phyloP scores from a whole-genome alignment of 2,888 invertebrate species.

The Ischnura elegans region DNA sequence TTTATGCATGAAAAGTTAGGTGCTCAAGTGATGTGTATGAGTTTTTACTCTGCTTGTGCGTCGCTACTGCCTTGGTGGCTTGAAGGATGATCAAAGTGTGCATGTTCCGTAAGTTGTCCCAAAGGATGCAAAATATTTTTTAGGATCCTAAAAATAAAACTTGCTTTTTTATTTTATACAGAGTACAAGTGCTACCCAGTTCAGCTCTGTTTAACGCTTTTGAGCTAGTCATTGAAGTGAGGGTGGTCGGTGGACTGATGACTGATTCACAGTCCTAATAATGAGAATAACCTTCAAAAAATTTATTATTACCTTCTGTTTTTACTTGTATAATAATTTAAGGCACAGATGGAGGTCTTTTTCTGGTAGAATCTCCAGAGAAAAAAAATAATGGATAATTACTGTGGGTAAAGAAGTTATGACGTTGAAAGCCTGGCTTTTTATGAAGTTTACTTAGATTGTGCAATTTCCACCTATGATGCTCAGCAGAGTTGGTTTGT shows the following conservation, averaged over 20 bases:
- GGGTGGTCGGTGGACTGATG: conserved; percentile 51
- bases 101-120: conserved; percentile 57
- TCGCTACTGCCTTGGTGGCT: conserved; percentile 58
- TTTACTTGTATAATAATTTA: conserved; percentile 64
- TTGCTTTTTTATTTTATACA: conserved; percentile 66
- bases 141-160: conserved; percentile 62
- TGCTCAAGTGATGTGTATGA: conserved; percentile 64
- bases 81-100: conserved; percentile 58
- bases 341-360: conserved; percentile 46
- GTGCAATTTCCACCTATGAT: conserved; percentile 67
- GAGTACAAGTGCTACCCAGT: conserved; percentile 66
- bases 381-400: conserved; percentile 58
- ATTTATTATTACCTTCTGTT: conserved; percentile 60
- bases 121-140: conserved; percentile 65
- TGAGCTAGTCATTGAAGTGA: conserved; percentile 66
- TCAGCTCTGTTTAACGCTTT: conserved; percentile 67
- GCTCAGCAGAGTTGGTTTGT: conserved; percentile 65
- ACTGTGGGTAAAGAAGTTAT: conserved; percentile 43
- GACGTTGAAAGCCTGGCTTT: conserved; percentile 59
- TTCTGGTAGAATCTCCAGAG: conserved; percentile 36
- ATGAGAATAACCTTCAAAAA: conserved; percentile 44
- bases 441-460: conserved; percentile 57
- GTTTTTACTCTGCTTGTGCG: conserved; percentile 59
- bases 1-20: conserved; percentile 66
- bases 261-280: conserved; percentile 56